A percentile compares a stretch with the other conserved stretches of the same genome.
phyloP scores from a whole-genome alignment of 1,140 invertebrate species.

The Microplitis demolitor region DNA sequence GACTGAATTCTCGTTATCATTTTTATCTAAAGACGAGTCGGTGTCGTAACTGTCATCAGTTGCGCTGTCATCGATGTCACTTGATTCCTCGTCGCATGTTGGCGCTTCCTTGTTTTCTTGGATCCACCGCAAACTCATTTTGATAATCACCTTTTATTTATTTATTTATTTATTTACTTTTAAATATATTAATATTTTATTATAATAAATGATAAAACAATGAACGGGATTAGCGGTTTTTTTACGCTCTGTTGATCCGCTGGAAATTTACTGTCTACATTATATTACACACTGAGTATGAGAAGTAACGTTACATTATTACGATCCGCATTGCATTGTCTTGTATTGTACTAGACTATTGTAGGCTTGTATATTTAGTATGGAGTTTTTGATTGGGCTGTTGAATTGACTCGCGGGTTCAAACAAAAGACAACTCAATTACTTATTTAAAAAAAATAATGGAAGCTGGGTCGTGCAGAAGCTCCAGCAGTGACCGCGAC shows the following conservation, averaged over 20 bases:
- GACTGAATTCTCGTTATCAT: slow-evolving; percentile 28
- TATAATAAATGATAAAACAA: too few species aligned
- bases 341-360: neutral
- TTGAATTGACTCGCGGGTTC: too few species aligned
- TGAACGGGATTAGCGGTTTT: too few species aligned
- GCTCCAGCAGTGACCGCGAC: slow-evolving; percentile 15
- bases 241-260: too few species aligned
- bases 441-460: too few species aligned
- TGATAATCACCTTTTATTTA: neutral
- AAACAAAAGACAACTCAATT: too few species aligned
- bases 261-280: too few species aligned
- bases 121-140: slow-evolving; percentile 57
- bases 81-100: slow-evolving; percentile 53
- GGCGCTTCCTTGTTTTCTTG: slow-evolving; percentile 51
- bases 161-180: neutral
- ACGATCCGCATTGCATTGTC: too few species aligned
- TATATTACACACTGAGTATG: too few species aligned
- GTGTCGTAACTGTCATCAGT: slow-evolving; percentile 54
- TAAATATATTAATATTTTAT: neutral
- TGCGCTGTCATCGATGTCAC: slow-evolving; percentile 56
- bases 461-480: too few species aligned
- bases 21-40: slow-evolving; percentile 37
- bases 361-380: too few species aligned
- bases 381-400: too few species aligned
- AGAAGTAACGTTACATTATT: neutral